These are phyloP conservation scores for Lates japonicus DNA, from an alignment of 2,797 vertebrate genomes.

Conservation along the genomic window DNA sequence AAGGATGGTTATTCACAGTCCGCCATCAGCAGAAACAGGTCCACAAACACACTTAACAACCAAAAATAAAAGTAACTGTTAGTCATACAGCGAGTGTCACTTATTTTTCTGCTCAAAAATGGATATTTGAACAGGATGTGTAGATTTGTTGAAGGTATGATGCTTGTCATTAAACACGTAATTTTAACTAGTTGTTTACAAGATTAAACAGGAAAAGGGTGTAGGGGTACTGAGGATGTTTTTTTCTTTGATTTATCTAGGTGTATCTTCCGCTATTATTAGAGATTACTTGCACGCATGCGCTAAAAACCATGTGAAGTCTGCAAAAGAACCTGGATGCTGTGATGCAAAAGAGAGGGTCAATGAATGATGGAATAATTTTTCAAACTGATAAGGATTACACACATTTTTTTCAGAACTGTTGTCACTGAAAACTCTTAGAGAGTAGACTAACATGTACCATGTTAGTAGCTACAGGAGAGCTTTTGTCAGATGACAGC, in stretches of 20 bases:
- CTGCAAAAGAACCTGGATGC: not conserved
- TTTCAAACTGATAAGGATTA: not conserved
- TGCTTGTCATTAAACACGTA: not conserved
- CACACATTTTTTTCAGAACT: not conserved
- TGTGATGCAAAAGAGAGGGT: not conserved
- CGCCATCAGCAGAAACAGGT: not conserved
- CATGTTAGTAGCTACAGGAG: not conserved
- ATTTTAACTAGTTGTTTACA: not conserved
- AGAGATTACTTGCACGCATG: conserved; percentile 3
- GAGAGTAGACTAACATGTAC: not conserved
- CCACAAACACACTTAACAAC: not conserved
- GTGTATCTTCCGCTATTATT: not conserved
- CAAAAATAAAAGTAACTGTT: not conserved
- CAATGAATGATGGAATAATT: not conserved
- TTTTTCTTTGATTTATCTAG: conserved; percentile 9
- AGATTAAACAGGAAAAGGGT: conserved; percentile 11
- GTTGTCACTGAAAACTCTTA: not conserved
- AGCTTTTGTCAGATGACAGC: not conserved
- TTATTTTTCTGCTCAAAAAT: not conserved
- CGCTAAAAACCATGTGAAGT: conserved; percentile 8
- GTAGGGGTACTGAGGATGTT: not conserved
- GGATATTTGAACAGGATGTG: not conserved
- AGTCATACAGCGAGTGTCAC: not conserved
- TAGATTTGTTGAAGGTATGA: not conserved
- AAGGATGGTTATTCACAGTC: conserved; percentile 2